phyloP scores from a whole-genome alignment of 2,888 invertebrate species.

The Eudasyphora cyanicolor region DNA sequence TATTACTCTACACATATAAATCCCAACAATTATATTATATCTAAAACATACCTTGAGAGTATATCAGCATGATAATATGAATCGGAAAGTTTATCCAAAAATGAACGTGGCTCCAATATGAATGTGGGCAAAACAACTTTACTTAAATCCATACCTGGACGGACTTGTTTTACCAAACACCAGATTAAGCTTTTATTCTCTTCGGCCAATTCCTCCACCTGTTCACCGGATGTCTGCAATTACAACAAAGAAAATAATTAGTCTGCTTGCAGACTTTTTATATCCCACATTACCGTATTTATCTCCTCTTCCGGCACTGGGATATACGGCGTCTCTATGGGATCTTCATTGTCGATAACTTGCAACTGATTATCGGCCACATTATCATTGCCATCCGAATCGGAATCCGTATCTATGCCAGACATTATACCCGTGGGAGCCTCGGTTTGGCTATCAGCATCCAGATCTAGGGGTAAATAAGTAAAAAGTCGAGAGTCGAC shows the following conservation, averaged over 20 bases:
- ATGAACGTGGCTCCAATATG: constrained; percentile 95
- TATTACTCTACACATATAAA: no score
- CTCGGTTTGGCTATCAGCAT: constrained; percentile 87
- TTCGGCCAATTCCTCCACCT: constrained; percentile 95
- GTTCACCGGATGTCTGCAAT: constrained; percentile 84
- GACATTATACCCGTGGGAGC: constrained; percentile 81
- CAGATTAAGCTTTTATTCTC: constrained; percentile 97
- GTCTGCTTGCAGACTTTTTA: not conserved
- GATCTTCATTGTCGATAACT: constrained; percentile 75
- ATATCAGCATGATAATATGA: constrained; percentile 97
- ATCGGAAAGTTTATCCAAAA: constrained; percentile 95
- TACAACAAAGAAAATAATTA: constrained; percentile 1
- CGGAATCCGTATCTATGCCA: constrained; percentile 82
- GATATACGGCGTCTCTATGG: constrained; percentile 83
- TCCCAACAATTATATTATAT: not conserved
- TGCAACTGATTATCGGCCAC: constrained; percentile 64
- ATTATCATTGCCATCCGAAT: constrained; percentile 81
- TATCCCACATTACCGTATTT: constrained; percentile 80
- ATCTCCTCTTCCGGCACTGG: constrained; percentile 83
- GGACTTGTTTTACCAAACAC: constrained; percentile 96
- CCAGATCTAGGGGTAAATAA: constrained; percentile 82
- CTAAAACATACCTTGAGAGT: constrained; percentile 86
- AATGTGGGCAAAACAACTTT: constrained; percentile 94
- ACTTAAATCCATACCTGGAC: constrained; percentile 96
- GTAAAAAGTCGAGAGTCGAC: constrained; percentile 11